phyloP scores from a whole-genome alignment of 2,888 invertebrate species.

The Pelosia muscerda region DNA sequence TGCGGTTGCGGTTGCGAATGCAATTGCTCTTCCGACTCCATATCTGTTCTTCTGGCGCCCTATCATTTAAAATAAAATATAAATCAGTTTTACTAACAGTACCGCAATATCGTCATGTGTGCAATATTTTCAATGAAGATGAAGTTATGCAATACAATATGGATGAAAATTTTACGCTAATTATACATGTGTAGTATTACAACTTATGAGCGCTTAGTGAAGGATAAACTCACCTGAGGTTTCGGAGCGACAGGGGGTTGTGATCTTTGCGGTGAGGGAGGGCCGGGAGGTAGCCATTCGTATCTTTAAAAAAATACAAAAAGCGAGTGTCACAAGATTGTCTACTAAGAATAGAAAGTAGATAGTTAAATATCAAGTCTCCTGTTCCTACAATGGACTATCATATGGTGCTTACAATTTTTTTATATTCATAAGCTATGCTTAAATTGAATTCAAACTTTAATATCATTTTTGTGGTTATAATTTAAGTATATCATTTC shows the following conservation, averaged over 20 bases:
- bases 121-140: too few relatives aligned
- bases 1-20: slow-evolving; percentile 50
- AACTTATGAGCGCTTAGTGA: neutral
- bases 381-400: neutral
- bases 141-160: too few relatives aligned
- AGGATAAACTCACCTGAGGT: slow-evolving; percentile 69
- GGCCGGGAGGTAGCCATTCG: slow-evolving; percentile 81
- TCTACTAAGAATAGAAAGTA: neutral
- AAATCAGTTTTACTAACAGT: neutral
- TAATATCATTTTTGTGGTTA: too few relatives aligned
- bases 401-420: too few relatives aligned
- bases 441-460: too few relatives aligned
- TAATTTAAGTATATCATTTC: too few relatives aligned
- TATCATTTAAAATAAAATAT: slow-evolving; percentile 26
- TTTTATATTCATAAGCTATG: too few relatives aligned
- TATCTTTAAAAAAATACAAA: slow-evolving; percentile 63
- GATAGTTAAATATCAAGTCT: too few relatives aligned
- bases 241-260: slow-evolving; percentile 87
- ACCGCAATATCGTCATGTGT: too few relatives aligned
- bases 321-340: neutral
- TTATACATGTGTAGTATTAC: too few relatives aligned
- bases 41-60: slow-evolving; percentile 63
- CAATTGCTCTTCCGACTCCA: slow-evolving; percentile 60
- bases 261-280: slow-evolving; percentile 83
- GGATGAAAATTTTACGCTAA: too few relatives aligned